Conservation (phyloP, 2,113 vertebrate genomes). For the Anhinga anhinga region DNA sequence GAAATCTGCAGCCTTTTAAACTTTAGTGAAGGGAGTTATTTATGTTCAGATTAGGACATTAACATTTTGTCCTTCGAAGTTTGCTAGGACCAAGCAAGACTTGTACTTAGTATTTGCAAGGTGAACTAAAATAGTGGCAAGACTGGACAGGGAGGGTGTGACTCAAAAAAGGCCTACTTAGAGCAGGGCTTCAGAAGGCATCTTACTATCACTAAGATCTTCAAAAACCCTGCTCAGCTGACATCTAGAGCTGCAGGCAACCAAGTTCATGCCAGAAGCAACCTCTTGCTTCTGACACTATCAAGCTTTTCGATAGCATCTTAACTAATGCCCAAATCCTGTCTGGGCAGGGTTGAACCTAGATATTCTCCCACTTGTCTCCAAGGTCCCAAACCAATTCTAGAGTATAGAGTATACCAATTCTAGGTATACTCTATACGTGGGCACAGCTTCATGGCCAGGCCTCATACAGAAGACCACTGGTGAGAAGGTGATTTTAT, state of each 20-base stretch:
- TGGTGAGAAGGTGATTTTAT: neutral
- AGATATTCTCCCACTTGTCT: neutral
- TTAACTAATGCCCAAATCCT: neutral
- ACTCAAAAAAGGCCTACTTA: neutral
- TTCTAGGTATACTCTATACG: neutral
- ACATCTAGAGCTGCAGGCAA: constrained; percentile 22
- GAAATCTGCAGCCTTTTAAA: neutral
- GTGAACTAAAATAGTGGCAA: neutral
- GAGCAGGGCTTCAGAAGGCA: neutral
- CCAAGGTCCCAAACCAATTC: neutral
- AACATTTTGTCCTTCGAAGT: neutral
- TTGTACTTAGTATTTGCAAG: neutral
- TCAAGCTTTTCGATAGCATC: neutral
- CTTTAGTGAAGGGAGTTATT: neutral
- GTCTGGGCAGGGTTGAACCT: neutral
- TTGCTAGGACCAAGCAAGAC: neutral
- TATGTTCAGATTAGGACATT: neutral
- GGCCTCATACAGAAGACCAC: neutral
- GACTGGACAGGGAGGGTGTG: neutral
- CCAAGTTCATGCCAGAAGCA: constrained; percentile 1
- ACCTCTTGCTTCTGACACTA: constrained; percentile 12
- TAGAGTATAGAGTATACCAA: no score
- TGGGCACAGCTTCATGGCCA: neutral
- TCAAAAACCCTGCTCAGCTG: neutral
- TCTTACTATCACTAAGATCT: neutral